These are phyloP conservation scores for Crematogaster levior DNA, from an alignment of 2,888 invertebrate species.

Conservation along the genomic window DNA sequence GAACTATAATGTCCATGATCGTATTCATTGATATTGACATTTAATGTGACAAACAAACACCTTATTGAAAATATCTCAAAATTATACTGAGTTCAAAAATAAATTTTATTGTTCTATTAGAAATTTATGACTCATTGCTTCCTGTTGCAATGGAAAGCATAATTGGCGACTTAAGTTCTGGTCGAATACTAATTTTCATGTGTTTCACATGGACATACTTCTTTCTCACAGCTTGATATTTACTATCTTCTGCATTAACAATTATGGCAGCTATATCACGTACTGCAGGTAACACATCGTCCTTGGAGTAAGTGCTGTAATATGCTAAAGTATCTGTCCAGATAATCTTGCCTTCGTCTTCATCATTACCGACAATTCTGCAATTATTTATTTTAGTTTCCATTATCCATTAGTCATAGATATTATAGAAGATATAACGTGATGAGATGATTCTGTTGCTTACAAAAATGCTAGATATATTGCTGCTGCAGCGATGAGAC, in stretches of 20 bases:
- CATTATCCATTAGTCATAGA: background rate
- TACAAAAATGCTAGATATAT: conserved; percentile 91
- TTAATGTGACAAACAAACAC: conserved; percentile 44
- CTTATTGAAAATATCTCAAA: conserved; percentile 48
- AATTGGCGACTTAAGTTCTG: conserved; percentile 87
- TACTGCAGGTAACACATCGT: conserved; percentile 90
- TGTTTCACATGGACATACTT: conserved; percentile 89
- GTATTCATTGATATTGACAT: conserved; percentile 40
- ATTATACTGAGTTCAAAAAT: conserved; percentile 13
- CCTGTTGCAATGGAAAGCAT: conserved; percentile 57
- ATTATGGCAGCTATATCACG: conserved; percentile 90
- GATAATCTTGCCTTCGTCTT: conserved; percentile 84
- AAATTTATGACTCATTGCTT: conserved; percentile 43
- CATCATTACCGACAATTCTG: conserved; percentile 81
- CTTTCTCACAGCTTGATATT: conserved; percentile 90
- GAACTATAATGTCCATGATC: conserved; percentile 19
- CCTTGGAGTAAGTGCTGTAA: conserved; percentile 91
- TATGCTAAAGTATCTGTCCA: conserved; percentile 92
- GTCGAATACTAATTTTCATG: conserved; percentile 89
- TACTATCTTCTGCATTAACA: conserved; percentile 89
- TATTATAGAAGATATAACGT: background rate
- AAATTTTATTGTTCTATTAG: conserved; percentile 41
- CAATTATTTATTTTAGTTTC: background rate
- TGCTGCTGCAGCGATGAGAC: conserved; percentile 93
- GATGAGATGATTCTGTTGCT: conserved; percentile 64